Conservation (phyloP, 1,140 invertebrate species). For the Aphidius gifuensis region DNA sequence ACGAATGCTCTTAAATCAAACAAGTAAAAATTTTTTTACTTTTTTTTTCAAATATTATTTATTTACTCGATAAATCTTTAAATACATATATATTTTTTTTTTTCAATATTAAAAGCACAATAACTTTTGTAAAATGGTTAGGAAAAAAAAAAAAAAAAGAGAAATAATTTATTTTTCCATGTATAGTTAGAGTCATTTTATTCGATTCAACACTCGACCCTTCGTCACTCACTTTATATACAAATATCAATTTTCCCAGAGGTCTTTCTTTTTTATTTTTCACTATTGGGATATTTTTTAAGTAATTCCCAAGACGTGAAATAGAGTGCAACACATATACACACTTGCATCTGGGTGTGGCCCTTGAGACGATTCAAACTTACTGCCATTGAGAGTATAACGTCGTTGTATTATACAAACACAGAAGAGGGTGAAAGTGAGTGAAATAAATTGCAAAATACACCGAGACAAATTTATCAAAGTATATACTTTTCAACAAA, state of each 20-base stretch:
- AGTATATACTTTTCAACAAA: no score
- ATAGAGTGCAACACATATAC: constrained; percentile 6
- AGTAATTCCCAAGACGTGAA: constrained; percentile 3
- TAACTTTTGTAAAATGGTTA: not conserved
- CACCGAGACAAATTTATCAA: no score
- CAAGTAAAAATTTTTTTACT: constrained; percentile 3
- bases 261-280: not conserved
- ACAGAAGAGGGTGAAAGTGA: no score
- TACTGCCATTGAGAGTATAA: not conserved
- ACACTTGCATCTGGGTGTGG: constrained; percentile 6
- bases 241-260: constrained; percentile 5
- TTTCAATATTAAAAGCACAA: not conserved
- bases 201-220: not conserved
- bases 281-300: constrained; percentile 3
- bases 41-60: not conserved
- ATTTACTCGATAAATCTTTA: no score
- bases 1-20: constrained; percentile 19
- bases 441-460: no score
- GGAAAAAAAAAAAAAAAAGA: not conserved
- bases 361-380: constrained; percentile 15
- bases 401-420: no score
- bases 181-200: not conserved
- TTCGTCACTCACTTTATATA: not conserved
- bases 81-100: no score
- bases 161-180: not conserved